These are phyloP conservation scores for Sandelia bainsii DNA, from an alignment of 2,797 vertebrate genomes.

Conservation along the genomic window DNA sequence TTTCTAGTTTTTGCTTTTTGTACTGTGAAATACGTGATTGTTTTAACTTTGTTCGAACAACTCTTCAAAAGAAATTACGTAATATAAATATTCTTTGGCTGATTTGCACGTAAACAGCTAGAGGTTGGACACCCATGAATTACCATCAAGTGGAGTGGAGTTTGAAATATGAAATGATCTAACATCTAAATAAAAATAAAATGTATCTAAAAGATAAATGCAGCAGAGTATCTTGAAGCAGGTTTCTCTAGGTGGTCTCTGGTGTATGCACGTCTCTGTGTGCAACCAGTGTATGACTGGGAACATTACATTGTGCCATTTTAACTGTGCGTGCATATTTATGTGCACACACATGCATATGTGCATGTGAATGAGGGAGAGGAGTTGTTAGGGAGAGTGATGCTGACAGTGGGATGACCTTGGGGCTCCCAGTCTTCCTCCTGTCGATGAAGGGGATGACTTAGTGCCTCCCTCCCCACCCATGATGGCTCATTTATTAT, in stretches of 20 bases:
- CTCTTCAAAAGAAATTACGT: neutral
- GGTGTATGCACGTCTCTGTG: neutral
- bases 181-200: neutral
- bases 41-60: constrained; percentile 15
- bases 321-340: neutral
- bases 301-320: constrained; percentile 20
- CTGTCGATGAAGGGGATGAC: constrained; percentile 85
- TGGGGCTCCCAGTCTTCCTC: constrained; percentile 80
- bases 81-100: neutral
- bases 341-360: constrained; percentile 29
- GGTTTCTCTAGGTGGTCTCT: constrained; percentile 11
- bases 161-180: neutral
- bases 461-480: constrained; percentile 86
- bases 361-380: constrained; percentile 46
- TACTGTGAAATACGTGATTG: neutral
- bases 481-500: constrained; percentile 88
- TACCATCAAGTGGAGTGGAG: neutral
- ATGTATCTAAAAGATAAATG: neutral
- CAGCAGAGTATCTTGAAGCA: neutral
- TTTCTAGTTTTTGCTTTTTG: constrained; percentile 2
- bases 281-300: neutral
- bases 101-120: constrained; percentile 12
- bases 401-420: constrained; percentile 84
- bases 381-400: constrained; percentile 84
- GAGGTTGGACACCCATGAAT: neutral